Evolutionary conservation across 2,113 vertebrate genomes (phyloP).

Genomic region (Plestiodon gilberti): DNA sequence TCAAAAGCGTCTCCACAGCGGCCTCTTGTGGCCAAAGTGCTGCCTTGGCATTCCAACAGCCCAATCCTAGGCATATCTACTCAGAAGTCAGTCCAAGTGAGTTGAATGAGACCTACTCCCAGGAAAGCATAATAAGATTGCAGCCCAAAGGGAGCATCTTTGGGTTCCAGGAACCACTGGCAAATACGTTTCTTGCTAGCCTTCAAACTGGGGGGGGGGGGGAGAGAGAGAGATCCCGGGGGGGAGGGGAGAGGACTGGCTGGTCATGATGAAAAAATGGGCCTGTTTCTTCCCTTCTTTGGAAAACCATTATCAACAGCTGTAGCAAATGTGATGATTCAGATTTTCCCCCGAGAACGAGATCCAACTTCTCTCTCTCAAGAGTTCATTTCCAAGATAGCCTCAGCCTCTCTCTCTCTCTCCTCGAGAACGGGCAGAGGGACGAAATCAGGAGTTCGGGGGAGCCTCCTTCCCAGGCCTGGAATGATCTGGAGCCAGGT

Average conservation of each 20-base stretch:
- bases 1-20: background rate
- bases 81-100: too few relatives aligned
- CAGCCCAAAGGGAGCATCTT: background rate
- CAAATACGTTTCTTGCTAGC: too few relatives aligned
- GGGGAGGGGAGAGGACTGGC: too few relatives aligned
- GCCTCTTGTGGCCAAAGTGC: background rate
- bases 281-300: background rate
- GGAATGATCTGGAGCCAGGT: background rate
- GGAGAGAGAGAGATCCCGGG: background rate
- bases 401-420: background rate
- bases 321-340: background rate
- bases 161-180: background rate
- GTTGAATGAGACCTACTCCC: too few relatives aligned
- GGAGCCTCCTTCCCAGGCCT: background rate
- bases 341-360: conserved; percentile 27
- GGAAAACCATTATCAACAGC: background rate
- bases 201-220: too few relatives aligned
- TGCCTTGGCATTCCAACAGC: too few relatives aligned
- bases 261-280: background rate
- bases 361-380: background rate
- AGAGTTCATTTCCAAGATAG: fast-evolving
- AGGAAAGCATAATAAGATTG: too few relatives aligned
- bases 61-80: too few relatives aligned
- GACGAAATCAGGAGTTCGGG: background rate
- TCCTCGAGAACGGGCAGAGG: background rate